Conservation (phyloP, 2,113 vertebrate genomes). For the Polypterus bichir region DNA sequence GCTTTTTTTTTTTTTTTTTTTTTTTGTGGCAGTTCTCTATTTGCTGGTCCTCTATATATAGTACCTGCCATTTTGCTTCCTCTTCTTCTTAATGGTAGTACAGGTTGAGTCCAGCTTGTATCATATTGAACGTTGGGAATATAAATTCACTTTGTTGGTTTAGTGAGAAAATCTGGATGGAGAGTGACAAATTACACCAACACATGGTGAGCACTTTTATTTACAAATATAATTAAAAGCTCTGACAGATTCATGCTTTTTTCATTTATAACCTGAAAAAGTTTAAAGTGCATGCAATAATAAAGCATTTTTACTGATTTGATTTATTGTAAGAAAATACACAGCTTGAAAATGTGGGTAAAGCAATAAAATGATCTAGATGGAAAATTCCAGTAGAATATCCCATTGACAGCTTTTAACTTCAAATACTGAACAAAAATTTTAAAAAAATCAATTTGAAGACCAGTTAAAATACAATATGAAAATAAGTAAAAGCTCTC, state of each 20-base stretch:
- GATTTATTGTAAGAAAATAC: conserved; percentile 88
- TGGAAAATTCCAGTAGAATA: conserved; percentile 38
- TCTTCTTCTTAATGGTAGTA: too few relatives aligned
- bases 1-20: too few relatives aligned
- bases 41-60: too few relatives aligned
- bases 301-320: conserved; percentile 78
- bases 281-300: conserved; percentile 98
- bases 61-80: too few relatives aligned
- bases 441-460: conserved; percentile 61
- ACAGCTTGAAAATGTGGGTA: conserved; percentile 83
- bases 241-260: conserved; percentile 91
- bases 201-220: conserved; percentile 94
- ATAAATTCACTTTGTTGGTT: neutral
- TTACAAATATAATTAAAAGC: conserved; percentile 99
- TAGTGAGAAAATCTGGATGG: neutral
- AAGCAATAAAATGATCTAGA: conserved; percentile 45
- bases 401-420: conserved; percentile 50
- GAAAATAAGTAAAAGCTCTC: conserved; percentile 98
- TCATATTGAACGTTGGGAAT: too few relatives aligned
- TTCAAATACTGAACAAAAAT: conserved; percentile 56
- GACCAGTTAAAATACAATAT: conserved; percentile 96
- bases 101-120: too few relatives aligned
- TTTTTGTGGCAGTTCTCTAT: too few relatives aligned
- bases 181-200: conserved; percentile 2
- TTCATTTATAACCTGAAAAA: conserved; percentile 71